Evolutionary conservation across 1,140 invertebrate genomes (phyloP).

Genomic region (Trichoplusia ni): DNA sequence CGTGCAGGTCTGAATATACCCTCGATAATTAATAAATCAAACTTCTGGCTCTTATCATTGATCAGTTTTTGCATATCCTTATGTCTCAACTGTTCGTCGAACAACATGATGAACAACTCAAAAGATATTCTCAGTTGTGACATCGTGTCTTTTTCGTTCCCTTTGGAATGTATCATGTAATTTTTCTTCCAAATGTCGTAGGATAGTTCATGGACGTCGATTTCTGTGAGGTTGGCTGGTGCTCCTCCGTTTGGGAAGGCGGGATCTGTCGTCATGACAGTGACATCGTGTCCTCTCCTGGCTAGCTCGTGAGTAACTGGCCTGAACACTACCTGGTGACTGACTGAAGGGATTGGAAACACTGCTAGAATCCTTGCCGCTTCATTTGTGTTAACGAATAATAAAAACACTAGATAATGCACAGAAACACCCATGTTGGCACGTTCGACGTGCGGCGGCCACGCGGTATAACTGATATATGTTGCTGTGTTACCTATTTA

Average conservation of each 20-base stretch:
- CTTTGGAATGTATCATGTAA: conserved; percentile 19
- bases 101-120: not conserved
- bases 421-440: too few relatives aligned
- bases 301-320: conserved; percentile 43
- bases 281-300: conserved; percentile 54
- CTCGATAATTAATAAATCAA: conserved; percentile 53
- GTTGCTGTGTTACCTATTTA: too few relatives aligned
- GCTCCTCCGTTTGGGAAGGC: conserved; percentile 28
- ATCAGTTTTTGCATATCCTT: not conserved
- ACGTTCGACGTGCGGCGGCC: too few relatives aligned
- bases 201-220: conserved; percentile 48
- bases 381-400: too few relatives aligned
- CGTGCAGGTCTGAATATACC: conserved; percentile 36
- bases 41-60: conserved; percentile 33
- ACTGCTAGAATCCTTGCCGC: conserved; percentile 50
- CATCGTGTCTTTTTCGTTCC: conserved; percentile 15
- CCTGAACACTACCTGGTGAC: conserved; percentile 49
- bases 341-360: conserved; percentile 49
- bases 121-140: not conserved
- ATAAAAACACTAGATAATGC: too few relatives aligned
- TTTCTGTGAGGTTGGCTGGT: conserved; percentile 51
- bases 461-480: too few relatives aligned
- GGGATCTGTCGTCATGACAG: conserved; percentile 58
- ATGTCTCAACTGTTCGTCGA: conserved; percentile 40
- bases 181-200: conserved; percentile 27